Evolutionary conservation across 2,797 vertebrate genomes (phyloP).

Genomic region (Ctenopoma kingsleyae): DNA sequence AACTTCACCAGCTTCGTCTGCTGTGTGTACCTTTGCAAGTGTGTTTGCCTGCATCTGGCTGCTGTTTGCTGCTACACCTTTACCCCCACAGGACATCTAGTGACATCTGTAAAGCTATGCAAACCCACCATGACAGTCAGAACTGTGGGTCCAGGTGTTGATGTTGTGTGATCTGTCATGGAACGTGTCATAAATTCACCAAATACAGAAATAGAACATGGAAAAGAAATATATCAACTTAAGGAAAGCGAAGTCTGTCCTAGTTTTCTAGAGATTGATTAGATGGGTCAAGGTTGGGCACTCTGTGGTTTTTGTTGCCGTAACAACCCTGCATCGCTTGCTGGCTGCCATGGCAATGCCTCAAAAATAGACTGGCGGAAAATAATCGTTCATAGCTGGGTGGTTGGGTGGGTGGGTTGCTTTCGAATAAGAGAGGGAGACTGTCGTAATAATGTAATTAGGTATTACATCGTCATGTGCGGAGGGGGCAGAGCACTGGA

Average conservation of each 20-base stretch:
- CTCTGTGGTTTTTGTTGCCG: conserved; percentile 63
- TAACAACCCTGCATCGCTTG: conserved; percentile 64
- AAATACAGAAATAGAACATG: conserved; percentile 26
- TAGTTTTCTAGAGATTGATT: conserved; percentile 37
- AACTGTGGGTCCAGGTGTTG: conserved; percentile 4
- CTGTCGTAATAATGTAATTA: conserved; percentile 13
- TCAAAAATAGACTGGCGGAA: conserved; percentile 59
- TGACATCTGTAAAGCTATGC: conserved; percentile 7
- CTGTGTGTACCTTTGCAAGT: neutral
- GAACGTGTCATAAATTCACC: neutral
- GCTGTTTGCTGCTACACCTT: conserved; percentile 8
- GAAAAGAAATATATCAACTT: conserved; percentile 9
- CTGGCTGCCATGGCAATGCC: conserved; percentile 71
- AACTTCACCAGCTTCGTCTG: conserved; percentile 2
- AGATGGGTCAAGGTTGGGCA: conserved; percentile 60
- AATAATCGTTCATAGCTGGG: conserved; percentile 28
- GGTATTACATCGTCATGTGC: neutral
- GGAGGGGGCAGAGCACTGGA: neutral
- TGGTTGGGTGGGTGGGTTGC: conserved; percentile 8
- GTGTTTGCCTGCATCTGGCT: conserved; percentile 6
- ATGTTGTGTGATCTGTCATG: conserved; percentile 1
- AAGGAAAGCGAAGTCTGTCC: conserved; percentile 14
- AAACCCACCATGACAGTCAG: conserved; percentile 6
- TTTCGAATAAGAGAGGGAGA: conserved; percentile 14
- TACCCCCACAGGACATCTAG: neutral